Evolutionary conservation across 2,888 invertebrate species (phyloP), one percentile per base, ranked within the genome.

Genomic region (Ichneumon xanthorius): DNA sequence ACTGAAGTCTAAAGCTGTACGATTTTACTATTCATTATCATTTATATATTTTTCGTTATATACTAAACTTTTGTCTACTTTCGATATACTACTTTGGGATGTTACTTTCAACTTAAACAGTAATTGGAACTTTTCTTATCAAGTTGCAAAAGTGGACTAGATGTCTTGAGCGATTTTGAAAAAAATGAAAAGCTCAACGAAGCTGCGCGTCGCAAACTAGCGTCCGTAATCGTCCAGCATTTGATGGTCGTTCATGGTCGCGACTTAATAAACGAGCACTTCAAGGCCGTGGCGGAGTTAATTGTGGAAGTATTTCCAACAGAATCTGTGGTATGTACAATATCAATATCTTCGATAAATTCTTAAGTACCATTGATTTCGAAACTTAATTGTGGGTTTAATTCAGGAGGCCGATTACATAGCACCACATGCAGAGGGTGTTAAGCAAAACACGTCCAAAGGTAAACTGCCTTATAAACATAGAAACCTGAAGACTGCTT

Each of bases 401-500:
- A 53, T 65, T 19, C 26, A 82, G 78, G 71, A 65, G 50, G 71
- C 71, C 14, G 72, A 82, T 55, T 82, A 82, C 63, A 45, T 82
- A 71, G 40, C 82, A 37, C 82, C 82, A 58, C 65, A 67, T 19
- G 30, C 55, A 14, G 82, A 82, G 65, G 70, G 65, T 53, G 63
- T n/a, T 22, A 30, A 50, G 14, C 63, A 82, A 65, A 71, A 48
- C 50, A 40, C 72, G 19, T 82, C 78, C 2, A 72, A 82, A 37
- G 77, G 82, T 14, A 78, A 82, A 45, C 45, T 78, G 67, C 82
- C 82, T 33, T 77, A 77, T 53, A 82, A 67, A 16, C 78, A 82
- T 40, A 61, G 78, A 33, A 82, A 82, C 33, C 30, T 70, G 16
- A 70, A 70, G 48, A 50, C 22, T 45, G 48, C 68, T 9, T 50